phyloP scores from a whole-genome alignment of 2,113 vertebrate genomes.

The Climacteris rufus region DNA sequence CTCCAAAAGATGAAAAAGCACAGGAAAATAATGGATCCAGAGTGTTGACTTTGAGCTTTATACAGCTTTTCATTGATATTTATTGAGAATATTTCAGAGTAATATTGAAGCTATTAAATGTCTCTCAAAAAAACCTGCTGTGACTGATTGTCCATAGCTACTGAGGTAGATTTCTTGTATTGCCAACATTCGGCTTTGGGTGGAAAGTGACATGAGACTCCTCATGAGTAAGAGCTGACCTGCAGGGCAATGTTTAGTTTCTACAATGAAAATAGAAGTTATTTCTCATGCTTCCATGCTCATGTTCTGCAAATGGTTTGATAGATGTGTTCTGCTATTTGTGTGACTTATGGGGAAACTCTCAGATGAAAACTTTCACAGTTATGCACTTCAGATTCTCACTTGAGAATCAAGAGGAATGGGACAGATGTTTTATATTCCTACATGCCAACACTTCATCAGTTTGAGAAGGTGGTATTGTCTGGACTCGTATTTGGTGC shows the following conservation, averaged over 20 bases:
- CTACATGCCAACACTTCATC: background rate
- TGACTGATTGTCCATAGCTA: background rate
- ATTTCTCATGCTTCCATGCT: background rate
- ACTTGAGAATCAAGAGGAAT: background rate
- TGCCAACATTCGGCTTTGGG: background rate
- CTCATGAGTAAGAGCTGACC: background rate
- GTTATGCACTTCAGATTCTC: background rate
- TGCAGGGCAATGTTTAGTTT: background rate
- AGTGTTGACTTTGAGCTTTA: background rate
- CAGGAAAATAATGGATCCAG: background rate
- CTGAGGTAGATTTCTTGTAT: background rate
- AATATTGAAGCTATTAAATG: background rate
- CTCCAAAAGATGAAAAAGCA: background rate
- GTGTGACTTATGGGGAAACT: background rate
- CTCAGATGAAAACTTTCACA: background rate
- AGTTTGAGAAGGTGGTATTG: background rate
- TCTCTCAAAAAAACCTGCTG: background rate
- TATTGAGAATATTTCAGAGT: background rate
- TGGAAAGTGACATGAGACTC: background rate
- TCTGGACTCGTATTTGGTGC: background rate
- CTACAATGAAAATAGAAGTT: background rate
- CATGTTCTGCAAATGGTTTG: background rate
- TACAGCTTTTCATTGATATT: background rate
- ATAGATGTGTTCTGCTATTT: background rate
- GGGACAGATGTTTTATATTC: background rate